Evolutionary conservation across 2,888 invertebrate species (phyloP).

Genomic region (Dascillus cervinus): DNA sequence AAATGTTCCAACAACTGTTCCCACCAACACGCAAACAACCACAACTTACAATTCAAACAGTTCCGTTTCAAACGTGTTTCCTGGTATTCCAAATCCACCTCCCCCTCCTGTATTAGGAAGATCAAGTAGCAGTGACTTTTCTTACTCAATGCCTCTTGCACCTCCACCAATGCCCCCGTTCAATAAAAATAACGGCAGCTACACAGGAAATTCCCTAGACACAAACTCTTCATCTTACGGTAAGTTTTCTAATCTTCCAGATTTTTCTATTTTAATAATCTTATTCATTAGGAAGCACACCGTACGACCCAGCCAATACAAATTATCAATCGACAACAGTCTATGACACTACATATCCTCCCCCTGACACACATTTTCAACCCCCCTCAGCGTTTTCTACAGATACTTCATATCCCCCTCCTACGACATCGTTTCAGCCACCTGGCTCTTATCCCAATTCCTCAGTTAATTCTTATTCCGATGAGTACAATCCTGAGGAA

Average conservation of each 20-base stretch:
- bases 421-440: neutral
- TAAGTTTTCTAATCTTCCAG: too few species aligned
- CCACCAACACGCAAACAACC: slow-evolving; percentile 7
- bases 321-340: slow-evolving; percentile 3
- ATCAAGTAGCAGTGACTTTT: slow-evolving; percentile 15
- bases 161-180: slow-evolving; percentile 48
- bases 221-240: too few species aligned
- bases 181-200: slow-evolving; percentile 27
- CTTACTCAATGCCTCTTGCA: slow-evolving; percentile 45
- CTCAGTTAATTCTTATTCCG: slow-evolving; percentile 23
- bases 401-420: slow-evolving; percentile 1
- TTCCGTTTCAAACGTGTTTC: slow-evolving; percentile 26
- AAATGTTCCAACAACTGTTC: too few species aligned
- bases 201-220: too few species aligned
- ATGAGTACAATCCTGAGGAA: slow-evolving; percentile 40
- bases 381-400: slow-evolving; percentile 8
- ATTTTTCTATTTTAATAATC: too few species aligned
- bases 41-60: slow-evolving; percentile 6
- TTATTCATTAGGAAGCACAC: slow-evolving; percentile 7
- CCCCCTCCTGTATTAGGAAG: slow-evolving; percentile 32
- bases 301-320: slow-evolving; percentile 8
- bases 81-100: slow-evolving; percentile 45
- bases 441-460: neutral
- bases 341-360: too few species aligned
- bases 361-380: slow-evolving; percentile 1